Percentiles rank a stretch among this genome's conserved stretches.
phyloP scores from a whole-genome alignment of 2,888 invertebrate genomes.

The Conistra vaccinii region DNA sequence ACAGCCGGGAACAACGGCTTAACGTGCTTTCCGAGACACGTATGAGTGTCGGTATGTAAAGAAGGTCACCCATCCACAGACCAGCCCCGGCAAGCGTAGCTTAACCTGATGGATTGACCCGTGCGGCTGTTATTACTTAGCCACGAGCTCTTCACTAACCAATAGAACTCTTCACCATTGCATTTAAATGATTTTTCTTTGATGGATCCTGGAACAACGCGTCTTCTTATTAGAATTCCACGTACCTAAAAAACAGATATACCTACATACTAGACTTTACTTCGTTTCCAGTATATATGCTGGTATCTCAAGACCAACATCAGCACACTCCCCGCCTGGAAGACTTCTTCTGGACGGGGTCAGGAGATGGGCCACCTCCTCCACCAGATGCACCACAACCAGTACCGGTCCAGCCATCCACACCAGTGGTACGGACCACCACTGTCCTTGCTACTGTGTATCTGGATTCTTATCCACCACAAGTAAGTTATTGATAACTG shows the following conservation, averaged over 20 bases:
- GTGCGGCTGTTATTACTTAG: too few relatives aligned
- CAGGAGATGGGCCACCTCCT: constrained; percentile 94
- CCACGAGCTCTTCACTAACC: too few relatives aligned
- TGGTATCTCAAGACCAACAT: constrained; percentile 85
- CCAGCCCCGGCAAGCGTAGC: too few relatives aligned
- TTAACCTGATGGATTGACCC: too few relatives aligned
- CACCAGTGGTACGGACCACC: constrained; percentile 91
- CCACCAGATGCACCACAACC: constrained; percentile 89
- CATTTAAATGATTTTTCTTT: not conserved
- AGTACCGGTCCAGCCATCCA: constrained; percentile 79
- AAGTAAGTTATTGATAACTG: constrained; percentile 72
- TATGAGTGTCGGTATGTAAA: too few relatives aligned
- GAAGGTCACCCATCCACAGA: too few relatives aligned
- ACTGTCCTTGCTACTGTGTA: constrained; percentile 94
- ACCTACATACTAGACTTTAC: not conserved
- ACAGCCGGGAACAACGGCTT: too few relatives aligned
- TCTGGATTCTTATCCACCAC: constrained; percentile 89
- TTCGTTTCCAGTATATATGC: constrained; percentile 78
- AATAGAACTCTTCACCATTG: not conserved
- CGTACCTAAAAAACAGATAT: not conserved
- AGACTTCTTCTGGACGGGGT: constrained; percentile 97
- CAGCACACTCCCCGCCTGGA: constrained; percentile 92
- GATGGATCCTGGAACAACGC: not conserved
- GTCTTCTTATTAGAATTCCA: not conserved
- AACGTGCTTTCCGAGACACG: too few relatives aligned